phyloP scores from a whole-genome alignment of 2,113 vertebrate species.

The Nipponia nippon region DNA sequence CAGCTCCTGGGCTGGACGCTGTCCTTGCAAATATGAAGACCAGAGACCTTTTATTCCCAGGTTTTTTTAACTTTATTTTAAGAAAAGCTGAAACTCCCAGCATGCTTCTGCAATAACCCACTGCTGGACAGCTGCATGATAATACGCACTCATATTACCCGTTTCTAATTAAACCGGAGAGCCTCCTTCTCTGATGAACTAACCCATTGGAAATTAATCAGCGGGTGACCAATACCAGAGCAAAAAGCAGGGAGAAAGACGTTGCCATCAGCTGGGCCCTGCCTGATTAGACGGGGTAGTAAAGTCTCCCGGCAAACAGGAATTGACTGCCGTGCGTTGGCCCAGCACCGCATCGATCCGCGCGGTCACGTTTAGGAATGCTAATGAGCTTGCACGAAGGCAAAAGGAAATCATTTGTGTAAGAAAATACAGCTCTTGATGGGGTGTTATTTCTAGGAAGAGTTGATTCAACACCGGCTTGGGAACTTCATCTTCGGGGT shows the following conservation, averaged over 20 bases:
- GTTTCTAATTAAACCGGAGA: background rate
- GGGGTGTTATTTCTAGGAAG: background rate
- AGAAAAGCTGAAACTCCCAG: background rate
- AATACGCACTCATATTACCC: background rate
- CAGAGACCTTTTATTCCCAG: background rate
- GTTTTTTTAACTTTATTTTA: background rate
- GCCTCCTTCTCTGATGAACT: background rate
- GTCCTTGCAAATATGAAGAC: background rate
- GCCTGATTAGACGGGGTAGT: background rate
- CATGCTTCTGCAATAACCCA: background rate
- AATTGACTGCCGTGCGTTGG: background rate
- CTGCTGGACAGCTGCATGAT: background rate
- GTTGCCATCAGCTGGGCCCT: background rate
- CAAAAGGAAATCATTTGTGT: conserved; percentile 10
- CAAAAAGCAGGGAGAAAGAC: background rate
- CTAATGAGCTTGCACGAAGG: background rate
- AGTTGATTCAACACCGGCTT: accelerated
- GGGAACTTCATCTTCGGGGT: background rate
- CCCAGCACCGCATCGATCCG: background rate
- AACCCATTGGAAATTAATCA: conserved; percentile 44
- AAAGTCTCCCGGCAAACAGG: background rate
- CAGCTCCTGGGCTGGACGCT: accelerated
- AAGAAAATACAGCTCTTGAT: background rate
- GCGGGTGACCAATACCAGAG: background rate
- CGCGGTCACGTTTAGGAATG: background rate